phyloP scores from a whole-genome alignment of 2,797 vertebrate genomes.

The Synaphobranchus kaupii region DNA sequence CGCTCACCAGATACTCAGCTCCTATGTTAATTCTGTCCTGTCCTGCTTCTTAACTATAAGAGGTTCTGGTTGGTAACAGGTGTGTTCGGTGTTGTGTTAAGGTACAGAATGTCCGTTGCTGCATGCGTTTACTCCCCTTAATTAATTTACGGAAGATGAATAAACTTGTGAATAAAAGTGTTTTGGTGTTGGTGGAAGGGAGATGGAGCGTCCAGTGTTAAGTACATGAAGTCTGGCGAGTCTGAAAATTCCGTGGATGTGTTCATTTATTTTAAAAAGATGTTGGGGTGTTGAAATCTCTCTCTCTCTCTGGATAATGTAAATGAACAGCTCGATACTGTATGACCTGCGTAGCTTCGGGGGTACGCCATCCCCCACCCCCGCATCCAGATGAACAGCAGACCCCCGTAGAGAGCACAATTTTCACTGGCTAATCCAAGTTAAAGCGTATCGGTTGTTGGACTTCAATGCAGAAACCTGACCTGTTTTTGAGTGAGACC shows the following conservation, averaged over 20 bases:
- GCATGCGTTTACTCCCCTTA: no score
- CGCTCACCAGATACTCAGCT: neutral
- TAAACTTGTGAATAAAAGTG: no score
- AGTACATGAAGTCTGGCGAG: no score
- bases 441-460: neutral
- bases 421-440: neutral
- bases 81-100: no score
- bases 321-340: neutral
- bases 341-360: neutral
- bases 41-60: neutral
- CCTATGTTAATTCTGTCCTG: neutral
- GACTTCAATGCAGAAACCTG: neutral
- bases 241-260: no score
- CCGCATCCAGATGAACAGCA: neutral
- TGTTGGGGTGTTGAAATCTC: neutral
- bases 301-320: neutral
- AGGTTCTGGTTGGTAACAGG: no score
- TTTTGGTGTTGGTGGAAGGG: no score
- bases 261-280: neutral
- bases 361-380: neutral
- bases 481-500: conserved; percentile 7
- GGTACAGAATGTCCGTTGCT: no score
- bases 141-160: no score
- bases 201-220: no score
- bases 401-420: neutral